These are phyloP conservation scores for Myzus persicae DNA, from an alignment of 1,140 invertebrate species.

Conservation along the genomic window DNA sequence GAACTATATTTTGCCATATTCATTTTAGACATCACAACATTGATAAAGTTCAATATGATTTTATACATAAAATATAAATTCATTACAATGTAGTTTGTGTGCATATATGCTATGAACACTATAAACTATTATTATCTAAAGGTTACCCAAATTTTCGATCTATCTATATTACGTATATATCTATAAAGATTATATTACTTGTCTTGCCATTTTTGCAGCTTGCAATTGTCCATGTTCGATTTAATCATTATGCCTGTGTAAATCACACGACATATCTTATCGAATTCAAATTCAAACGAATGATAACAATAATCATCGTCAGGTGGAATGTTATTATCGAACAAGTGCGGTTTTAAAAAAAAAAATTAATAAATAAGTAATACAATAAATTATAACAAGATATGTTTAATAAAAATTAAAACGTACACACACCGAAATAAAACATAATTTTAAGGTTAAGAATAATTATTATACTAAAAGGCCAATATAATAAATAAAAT, in stretches of 20 bases:
- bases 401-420: not conserved
- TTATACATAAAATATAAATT: not conserved
- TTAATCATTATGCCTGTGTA: not conserved
- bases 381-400: not conserved
- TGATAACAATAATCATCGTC: not conserved
- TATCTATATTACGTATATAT: not conserved
- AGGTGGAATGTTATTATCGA: not conserved
- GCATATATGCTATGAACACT: not conserved
- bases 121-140: no score
- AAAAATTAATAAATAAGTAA: not conserved
- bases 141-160: no score
- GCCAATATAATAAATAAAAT: not conserved
- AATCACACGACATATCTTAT: not conserved
- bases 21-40: not conserved
- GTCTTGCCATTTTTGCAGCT: not conserved
- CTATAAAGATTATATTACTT: conserved; percentile 22
- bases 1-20: not conserved
- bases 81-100: not conserved
- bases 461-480: not conserved
- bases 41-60: not conserved
- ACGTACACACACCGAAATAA: not conserved
- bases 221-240: not conserved
- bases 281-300: not conserved
- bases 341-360: not conserved
- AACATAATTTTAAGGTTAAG: not conserved